A percentile compares a stretch with the other conserved stretches of the same genome.
These are phyloP conservation scores for Chelidonichthys spinosus DNA, from an alignment of 2,797 vertebrate genomes.

Conservation along the genomic window DNA sequence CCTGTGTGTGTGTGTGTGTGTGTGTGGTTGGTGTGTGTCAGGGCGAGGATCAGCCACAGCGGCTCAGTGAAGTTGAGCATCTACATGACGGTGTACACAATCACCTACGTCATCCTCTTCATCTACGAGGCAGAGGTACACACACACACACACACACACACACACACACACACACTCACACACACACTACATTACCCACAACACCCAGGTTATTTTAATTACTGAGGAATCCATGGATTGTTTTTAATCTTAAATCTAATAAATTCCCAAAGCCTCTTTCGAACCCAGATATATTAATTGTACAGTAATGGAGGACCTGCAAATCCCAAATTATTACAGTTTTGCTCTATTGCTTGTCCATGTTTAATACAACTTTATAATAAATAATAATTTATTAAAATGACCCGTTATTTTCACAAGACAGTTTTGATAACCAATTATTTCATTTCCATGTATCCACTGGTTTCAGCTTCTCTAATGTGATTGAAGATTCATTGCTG, in stretches of 20 bases:
- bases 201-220: slow-evolving; percentile 1
- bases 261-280: background rate
- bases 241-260: background rate
- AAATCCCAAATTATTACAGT: background rate
- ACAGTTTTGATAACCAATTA: background rate
- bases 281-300: background rate
- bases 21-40: slow-evolving; percentile 60
- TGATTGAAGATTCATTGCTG: background rate
- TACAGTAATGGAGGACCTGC: background rate
- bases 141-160: slow-evolving; percentile 11
- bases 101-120: slow-evolving; percentile 92
- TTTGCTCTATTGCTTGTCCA: background rate
- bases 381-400: too few relatives aligned
- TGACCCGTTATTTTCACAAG: too few relatives aligned
- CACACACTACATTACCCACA: slow-evolving; percentile 9
- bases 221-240: background rate
- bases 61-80: slow-evolving; percentile 92
- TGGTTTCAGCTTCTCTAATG: background rate
- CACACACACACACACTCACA: slow-evolving; percentile 15
- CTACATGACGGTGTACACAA: slow-evolving; percentile 94
- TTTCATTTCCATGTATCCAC: background rate
- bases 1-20: slow-evolving; percentile 32
- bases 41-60: slow-evolving; percentile 92
- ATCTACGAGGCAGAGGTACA: slow-evolving; percentile 93
- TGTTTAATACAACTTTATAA: too few relatives aligned